These are phyloP conservation scores for Betta splendens DNA, from an alignment of 2,797 vertebrate genomes.

Conservation along the genomic window DNA sequence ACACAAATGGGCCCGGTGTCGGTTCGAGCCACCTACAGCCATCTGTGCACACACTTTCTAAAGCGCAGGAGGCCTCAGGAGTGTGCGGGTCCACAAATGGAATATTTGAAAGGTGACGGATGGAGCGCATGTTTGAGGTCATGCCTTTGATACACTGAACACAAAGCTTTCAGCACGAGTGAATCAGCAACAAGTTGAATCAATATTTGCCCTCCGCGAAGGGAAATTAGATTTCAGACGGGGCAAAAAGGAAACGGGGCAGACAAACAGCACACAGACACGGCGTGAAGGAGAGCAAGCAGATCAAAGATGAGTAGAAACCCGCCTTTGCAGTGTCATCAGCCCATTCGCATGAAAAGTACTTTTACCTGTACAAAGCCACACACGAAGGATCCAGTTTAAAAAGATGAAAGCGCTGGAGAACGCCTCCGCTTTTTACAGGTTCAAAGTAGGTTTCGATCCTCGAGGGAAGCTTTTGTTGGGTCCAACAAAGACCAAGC, in stretches of 20 bases:
- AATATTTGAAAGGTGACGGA: conserved; percentile 14
- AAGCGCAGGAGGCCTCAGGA: neutral
- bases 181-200: conserved; percentile 38
- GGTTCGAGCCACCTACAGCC: conserved; percentile 31
- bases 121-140: neutral
- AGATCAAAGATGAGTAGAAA: conserved; percentile 14
- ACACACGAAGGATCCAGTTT: neutral
- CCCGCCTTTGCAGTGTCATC: neutral
- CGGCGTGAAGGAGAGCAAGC: conserved; percentile 2
- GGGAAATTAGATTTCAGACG: conserved; percentile 38
- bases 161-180: conserved; percentile 47
- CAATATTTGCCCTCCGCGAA: conserved; percentile 45
- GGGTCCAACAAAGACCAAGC: conserved; percentile 28
- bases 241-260: conserved; percentile 10
- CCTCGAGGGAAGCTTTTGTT: conserved; percentile 41
- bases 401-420: conserved; percentile 41
- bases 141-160: conserved; percentile 20
- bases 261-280: conserved; percentile 2
- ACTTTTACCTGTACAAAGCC: conserved; percentile 4
- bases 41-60: neutral
- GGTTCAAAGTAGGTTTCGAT: conserved; percentile 45
- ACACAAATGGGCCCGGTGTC: conserved; percentile 28
- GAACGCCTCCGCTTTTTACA: conserved; percentile 13
- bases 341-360: neutral
- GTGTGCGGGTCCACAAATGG: neutral